Evolutionary conservation across 2,888 invertebrate genomes (phyloP), one percentile per base, ranked within the genome.

Genomic region (Cantharis nigra): DNA sequence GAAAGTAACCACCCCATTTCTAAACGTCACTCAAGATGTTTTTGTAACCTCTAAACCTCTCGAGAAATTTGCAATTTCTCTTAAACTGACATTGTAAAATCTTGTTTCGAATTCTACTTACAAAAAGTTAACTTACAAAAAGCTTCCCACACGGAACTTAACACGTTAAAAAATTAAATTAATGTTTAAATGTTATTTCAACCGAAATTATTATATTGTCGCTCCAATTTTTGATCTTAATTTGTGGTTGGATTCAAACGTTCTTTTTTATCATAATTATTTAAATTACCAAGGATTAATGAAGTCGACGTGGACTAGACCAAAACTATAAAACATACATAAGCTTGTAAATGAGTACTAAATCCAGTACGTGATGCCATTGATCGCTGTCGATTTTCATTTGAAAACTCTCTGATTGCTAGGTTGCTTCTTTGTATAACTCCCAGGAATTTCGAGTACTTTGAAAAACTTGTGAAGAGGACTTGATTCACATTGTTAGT

Each of bases 321-420:
- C 67, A 70, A 69, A 76, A 73, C 65, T 28, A 49, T 72, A 71
- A 71, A 74, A 77, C 77, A 74, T 69, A 75, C 78, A 75, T 78
- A 75, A 78, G 75, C 72, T 78, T 75, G 75, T 75, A 78, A 78
- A 78, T 75, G 78, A 72, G 75, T 75, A 72, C 75, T 78, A 75
- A 78, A 78, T 71, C 75, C 64, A 70, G 78, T 72, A 78, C 78
- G 78, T 80, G 80, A 80, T 76, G 78, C 78, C 78, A 80, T 78
- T 77, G 77, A 74, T 69, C 72, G 65, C 77, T 76, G 75, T 63
- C 77, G 76, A 78, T 78, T 78, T 78, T 78, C 78, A 78, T 76
- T 76, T 78, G 75, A 78, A 78, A 78, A 78, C 78, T 16, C 73
- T 30, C 78, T 78, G 78, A 78, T 78, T 78, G 78, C 78, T 62